Percentiles rank a stretch among this genome's conserved stretches.
Conservation (phyloP, 2,888 invertebrate genomes). For the Epistrophe grossulariae region DNA sequence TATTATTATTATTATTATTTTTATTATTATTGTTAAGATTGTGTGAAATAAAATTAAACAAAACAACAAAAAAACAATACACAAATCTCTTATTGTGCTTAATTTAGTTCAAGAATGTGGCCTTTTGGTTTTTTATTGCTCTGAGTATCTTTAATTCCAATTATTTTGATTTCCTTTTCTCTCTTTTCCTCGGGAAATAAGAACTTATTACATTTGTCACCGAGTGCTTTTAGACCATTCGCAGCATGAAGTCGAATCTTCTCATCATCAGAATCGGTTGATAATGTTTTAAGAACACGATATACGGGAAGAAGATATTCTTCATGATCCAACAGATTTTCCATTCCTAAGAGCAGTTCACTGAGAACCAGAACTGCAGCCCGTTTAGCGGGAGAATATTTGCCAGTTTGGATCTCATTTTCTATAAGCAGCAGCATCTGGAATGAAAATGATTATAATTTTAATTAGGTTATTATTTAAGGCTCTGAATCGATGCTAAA, state of each 20-base stretch:
- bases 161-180: constrained; percentile 81
- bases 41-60: constrained; percentile 58
- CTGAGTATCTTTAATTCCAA: constrained; percentile 79
- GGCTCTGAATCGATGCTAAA: too few relatives aligned
- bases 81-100: constrained; percentile 25
- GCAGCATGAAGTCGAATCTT: constrained; percentile 82
- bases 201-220: constrained; percentile 80
- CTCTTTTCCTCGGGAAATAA: constrained; percentile 78
- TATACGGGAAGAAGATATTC: constrained; percentile 83
- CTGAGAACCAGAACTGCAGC: constrained; percentile 82
- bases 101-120: constrained; percentile 80
- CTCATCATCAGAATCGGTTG: constrained; percentile 79
- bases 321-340: constrained; percentile 81
- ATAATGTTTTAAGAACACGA: constrained; percentile 79
- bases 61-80: constrained; percentile 24
- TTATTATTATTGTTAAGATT: constrained; percentile 18
- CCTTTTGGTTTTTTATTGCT: constrained; percentile 63
- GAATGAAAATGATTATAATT: not conserved
- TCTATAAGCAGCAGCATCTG: constrained; percentile 79
- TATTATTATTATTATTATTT: constrained; percentile 34
- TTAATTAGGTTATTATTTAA: not conserved
- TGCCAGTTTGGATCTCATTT: constrained; percentile 79
- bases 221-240: constrained; percentile 80
- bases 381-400: constrained; percentile 82
- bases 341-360: constrained; percentile 82